Evolutionary conservation across 1,140 invertebrate species (phyloP), one percentile per base, ranked within the genome.

Genomic region (Drosophila bifasciata): DNA sequence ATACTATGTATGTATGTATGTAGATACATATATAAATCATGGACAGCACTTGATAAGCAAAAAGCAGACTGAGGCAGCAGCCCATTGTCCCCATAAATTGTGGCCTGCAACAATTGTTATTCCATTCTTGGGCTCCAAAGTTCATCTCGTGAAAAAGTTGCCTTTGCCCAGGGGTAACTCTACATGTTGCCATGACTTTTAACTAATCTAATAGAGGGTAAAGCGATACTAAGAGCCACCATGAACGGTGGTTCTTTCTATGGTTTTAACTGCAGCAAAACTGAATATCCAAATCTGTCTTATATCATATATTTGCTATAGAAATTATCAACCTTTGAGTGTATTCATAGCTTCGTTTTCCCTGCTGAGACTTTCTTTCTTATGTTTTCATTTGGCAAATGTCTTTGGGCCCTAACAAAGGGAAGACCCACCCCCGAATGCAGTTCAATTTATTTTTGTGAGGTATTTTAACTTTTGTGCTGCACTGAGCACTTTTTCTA

Each of bases 371-470:
- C 58, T 59, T 58, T 43, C 36, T 8, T n/a, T 1, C 6, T 41
- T 17, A 15, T 45, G 69, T 64, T 49, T 77, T 85, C 79, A 85
- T 85, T 85, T 86, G 48, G 73, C 48, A 86, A 85, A 85, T 80
- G 81, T 80, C 81, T 61, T 59, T 70, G 51, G 44, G 25, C 23
- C 21, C 17, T 51, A 77, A 83, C 78, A 81, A 81, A 76, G 75
- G 63, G 56, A 21, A 1, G 19, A 53, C 19, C 58, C 41, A 21
- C n/a, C n/a, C n/a, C n/a, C n/a, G 50, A 85, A 66, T 68, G 80
- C 81, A 86, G 81, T 81, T 85, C 68, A 86, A 85, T 85, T 85
- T 73, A 52, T 61, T 79, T 79, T 79, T 79, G 40, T 15, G 28
- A 45, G 19, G 40, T 46, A 57, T 59, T 53, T 60, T 46, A 59